These are phyloP conservation scores for Gallirallus australis DNA, from an alignment of 2,797 vertebrate genomes.

Conservation along the genomic window DNA sequence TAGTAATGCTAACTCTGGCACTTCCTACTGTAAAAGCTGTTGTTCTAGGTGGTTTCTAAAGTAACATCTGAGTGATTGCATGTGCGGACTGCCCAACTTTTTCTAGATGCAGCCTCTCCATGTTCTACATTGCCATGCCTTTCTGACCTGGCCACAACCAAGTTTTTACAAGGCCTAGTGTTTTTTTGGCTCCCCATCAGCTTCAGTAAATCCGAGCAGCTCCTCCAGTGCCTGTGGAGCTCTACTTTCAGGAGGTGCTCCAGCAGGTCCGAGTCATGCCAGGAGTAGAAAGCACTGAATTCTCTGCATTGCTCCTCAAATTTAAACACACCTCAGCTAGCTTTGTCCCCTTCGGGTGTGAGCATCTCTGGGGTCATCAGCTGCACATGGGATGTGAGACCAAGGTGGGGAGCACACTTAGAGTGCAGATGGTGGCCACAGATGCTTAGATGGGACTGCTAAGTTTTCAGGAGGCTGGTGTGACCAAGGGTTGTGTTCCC, in stretches of 20 bases:
- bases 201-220: background rate
- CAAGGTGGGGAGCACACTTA: fast-evolving
- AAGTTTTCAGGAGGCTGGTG: background rate
- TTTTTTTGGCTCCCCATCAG: background rate
- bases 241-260: background rate
- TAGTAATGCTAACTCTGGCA: background rate
- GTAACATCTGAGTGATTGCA: background rate
- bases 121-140: fast-evolving
- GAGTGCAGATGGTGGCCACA: background rate
- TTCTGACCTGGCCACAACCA: background rate
- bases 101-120: background rate
- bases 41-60: background rate
- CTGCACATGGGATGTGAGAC: fast-evolving
- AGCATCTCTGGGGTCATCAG: background rate
- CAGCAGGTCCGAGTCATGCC: fast-evolving
- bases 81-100: background rate
- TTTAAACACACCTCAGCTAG: background rate
- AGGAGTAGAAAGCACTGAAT: background rate
- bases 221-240: background rate
- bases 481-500: background rate
- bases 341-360: background rate
- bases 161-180: background rate
- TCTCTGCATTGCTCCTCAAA: background rate
- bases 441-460: background rate
- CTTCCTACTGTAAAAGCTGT: background rate